A percentile compares a stretch with the other conserved stretches of the same genome.
Evolutionary conservation across 1,140 invertebrate genomes (phyloP).

Genomic region (Cherax destructor): DNA sequence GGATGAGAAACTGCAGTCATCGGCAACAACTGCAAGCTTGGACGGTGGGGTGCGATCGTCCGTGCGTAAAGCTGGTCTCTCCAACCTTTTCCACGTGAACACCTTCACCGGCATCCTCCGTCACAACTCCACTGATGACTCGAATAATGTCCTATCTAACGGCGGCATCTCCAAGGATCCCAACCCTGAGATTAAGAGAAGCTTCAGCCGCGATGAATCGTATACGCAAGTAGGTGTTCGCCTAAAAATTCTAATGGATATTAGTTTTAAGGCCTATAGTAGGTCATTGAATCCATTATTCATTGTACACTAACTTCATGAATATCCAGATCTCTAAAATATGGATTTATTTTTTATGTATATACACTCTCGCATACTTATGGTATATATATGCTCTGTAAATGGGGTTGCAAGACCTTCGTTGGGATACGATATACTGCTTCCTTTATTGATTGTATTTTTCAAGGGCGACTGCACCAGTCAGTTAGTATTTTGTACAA

Average conservation of each 20-base stretch:
- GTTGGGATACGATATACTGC: no score
- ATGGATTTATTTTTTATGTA: no score
- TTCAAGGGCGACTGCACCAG: no score
- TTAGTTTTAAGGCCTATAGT: no score
- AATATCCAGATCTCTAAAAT: no score
- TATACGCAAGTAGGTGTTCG: constrained; percentile 54
- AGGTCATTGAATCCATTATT: no score
- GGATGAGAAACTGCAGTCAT: constrained; percentile 46
- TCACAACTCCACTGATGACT: constrained; percentile 53
- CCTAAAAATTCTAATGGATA: neutral
- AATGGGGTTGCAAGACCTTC: no score
- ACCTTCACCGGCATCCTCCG: constrained; percentile 61
- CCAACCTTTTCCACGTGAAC: constrained; percentile 62
- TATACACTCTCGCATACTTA: no score
- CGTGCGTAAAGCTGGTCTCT: constrained; percentile 55
- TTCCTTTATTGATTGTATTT: no score
- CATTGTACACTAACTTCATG: no score
- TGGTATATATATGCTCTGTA: no score
- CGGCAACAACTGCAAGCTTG: constrained; percentile 43
- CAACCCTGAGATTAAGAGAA: constrained; percentile 11
- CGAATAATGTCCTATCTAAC: constrained; percentile 39
- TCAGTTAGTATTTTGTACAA: no score
- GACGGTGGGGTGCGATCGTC: constrained; percentile 48
- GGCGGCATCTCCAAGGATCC: constrained; percentile 59
- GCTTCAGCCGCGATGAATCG: constrained; percentile 43